Evolutionary conservation across 2,113 vertebrate species (phyloP), one percentile per base, ranked within the genome.

Genomic region (Cyprinodon tularosa): DNA sequence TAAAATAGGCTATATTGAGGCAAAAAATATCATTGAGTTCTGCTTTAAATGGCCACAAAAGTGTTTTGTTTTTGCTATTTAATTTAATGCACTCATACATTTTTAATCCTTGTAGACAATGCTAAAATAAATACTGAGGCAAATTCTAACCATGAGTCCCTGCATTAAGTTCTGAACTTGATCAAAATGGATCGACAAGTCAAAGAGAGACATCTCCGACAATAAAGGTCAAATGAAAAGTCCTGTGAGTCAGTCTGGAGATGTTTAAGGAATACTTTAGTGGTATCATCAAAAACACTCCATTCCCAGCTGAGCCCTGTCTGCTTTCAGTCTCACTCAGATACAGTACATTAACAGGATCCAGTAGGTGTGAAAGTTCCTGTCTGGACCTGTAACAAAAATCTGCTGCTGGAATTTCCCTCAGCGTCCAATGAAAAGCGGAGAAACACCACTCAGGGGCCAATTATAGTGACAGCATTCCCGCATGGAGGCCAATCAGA

Each of bases 381-480:
- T 12, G 68, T 72, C 40, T 61, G 20, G 68, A 75, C 48, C 53
- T 42, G 72, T 10, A n/a, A 71, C 47, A 20, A 60, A 67, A 63
- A n/a, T 60, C 37, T 40, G 40, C 15, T 0, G 0, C 53, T 62
- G 70, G 70, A 80, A 70, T 44, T 71, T 62, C 48, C 60, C 64
- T 10, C n/a, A 47, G 67, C 72, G 61, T 74, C 82, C 81, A 74
- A 73, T 66, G 15, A 76, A 66, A 29, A 65, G 53, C 1, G n/a
- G 73, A 38, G 78, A 22, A 73, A 76, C 57, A 14, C 75, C 73
- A 47, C 78, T 69, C 63, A 39, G 20, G 12, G 17, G 76, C 88
- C 88, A 81, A 81, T 89, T 71, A 84, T 8, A 48, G 60, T 2
- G 4, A n/a, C 48, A 17, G 50, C 60, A 61, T 57, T 4, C 63